Conservation (phyloP, 2,797 vertebrate genomes). For the Corythornis leucogaster region DNA sequence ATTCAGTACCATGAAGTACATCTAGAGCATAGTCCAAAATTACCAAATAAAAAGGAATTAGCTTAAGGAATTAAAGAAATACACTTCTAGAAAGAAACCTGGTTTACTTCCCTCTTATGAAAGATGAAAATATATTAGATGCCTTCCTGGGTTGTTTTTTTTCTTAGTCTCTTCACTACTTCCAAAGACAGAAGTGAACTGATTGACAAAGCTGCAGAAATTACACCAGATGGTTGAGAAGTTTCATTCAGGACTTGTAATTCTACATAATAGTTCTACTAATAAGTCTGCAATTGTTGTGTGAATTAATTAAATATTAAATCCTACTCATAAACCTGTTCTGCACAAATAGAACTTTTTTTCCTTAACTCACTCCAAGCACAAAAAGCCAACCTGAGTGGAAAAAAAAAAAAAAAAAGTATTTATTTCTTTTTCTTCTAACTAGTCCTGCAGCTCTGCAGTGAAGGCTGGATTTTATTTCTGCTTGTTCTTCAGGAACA, state of each 20-base stretch:
- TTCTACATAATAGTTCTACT: neutral
- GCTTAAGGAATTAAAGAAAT: neutral
- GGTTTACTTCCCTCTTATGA: neutral
- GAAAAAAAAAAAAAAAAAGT: neutral
- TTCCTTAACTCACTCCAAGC: neutral
- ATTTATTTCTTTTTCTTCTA: neutral
- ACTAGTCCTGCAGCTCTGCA: neutral
- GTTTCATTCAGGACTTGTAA: neutral
- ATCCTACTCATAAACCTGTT: neutral
- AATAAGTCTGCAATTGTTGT: neutral
- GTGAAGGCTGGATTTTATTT: conserved; percentile 1
- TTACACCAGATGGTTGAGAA: neutral
- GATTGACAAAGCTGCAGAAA: neutral
- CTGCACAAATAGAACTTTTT: neutral
- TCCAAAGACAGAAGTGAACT: neutral
- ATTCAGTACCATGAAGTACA: neutral
- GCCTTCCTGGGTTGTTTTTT: neutral
- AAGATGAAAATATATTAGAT: neutral
- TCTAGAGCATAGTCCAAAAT: neutral
- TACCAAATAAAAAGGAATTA: neutral
- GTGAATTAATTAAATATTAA: neutral
- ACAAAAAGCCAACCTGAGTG: neutral
- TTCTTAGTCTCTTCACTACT: neutral
- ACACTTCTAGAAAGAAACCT: neutral
- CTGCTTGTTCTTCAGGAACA: conserved; percentile 22